A percentile compares a stretch with the other conserved stretches of the same genome.
These are phyloP conservation scores for Pocillopora damicornis DNA, from an alignment of 64 coral and sea anemone species.

Conservation along the genomic window DNA sequence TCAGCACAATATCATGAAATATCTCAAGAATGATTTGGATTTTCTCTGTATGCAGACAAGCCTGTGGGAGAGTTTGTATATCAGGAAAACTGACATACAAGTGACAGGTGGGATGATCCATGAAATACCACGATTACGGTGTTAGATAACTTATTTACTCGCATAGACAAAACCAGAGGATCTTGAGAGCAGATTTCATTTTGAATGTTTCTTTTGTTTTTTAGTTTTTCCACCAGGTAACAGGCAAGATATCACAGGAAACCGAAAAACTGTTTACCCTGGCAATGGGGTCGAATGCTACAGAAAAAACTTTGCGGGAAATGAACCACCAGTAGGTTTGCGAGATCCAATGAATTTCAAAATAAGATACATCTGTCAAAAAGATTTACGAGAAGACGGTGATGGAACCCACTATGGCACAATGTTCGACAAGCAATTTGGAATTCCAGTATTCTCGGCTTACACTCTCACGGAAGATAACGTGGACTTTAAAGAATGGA, in stretches of 20 bases:
- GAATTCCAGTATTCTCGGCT: background rate
- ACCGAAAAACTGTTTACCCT: background rate
- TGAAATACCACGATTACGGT: too few species aligned
- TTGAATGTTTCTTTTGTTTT: too few species aligned
- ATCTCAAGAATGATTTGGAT: too few species aligned
- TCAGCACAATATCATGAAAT: too few species aligned
- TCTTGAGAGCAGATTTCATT: too few species aligned
- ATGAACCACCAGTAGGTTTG: background rate
- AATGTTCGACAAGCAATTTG: background rate
- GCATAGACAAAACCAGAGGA: too few species aligned
- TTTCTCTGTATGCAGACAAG: too few species aligned
- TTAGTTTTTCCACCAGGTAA: background rate
- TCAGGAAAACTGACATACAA: too few species aligned
- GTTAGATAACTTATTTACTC: too few species aligned
- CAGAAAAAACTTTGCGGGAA: background rate
- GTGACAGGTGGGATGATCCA: too few species aligned
- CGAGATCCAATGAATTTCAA: background rate
- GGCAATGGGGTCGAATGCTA: background rate
- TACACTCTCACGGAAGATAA: background rate
- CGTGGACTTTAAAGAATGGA: background rate
- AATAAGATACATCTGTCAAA: background rate
- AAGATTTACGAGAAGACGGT: background rate
- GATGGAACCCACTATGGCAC: background rate
- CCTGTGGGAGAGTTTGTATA: too few species aligned
- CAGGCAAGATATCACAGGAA: background rate